These are phyloP conservation scores for Pyralis farinalis DNA, from an alignment of 2,888 invertebrate genomes.

Conservation along the genomic window DNA sequence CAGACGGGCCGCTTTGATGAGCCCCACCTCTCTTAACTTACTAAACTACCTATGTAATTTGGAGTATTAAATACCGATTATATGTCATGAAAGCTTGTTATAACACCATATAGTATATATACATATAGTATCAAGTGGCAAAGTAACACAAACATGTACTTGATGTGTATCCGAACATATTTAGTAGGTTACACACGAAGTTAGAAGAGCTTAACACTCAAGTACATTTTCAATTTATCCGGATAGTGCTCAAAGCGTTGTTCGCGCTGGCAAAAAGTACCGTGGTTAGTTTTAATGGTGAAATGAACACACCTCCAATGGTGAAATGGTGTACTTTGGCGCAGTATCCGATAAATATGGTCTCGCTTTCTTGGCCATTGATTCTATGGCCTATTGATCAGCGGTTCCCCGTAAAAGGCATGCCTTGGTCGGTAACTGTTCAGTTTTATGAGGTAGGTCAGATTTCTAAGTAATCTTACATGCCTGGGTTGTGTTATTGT, in stretches of 20 bases:
- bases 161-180: no score
- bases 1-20: no score
- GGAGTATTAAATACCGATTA: no score
- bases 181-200: no score
- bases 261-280: not conserved
- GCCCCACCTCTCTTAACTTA: no score
- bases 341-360: not conserved
- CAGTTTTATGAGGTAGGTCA: not conserved
- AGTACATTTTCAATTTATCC: not conserved
- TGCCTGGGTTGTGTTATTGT: no score
- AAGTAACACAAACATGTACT: no score
- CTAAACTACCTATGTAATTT: no score
- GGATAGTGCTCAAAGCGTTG: not conserved
- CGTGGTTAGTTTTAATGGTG: not conserved
- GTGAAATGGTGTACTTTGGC: not conserved
- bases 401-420: not conserved
- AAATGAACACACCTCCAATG: not conserved
- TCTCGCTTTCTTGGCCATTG: not conserved
- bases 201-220: not conserved
- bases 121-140: no score
- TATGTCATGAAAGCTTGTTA: no score
- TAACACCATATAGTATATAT: no score
- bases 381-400: not conserved
- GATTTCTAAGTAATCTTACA: not conserved
- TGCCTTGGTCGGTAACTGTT: not conserved